Evolutionary conservation across 2,797 vertebrate genomes (phyloP), one percentile per base, ranked within the genome.

Genomic region (Anguilla marmorata): DNA sequence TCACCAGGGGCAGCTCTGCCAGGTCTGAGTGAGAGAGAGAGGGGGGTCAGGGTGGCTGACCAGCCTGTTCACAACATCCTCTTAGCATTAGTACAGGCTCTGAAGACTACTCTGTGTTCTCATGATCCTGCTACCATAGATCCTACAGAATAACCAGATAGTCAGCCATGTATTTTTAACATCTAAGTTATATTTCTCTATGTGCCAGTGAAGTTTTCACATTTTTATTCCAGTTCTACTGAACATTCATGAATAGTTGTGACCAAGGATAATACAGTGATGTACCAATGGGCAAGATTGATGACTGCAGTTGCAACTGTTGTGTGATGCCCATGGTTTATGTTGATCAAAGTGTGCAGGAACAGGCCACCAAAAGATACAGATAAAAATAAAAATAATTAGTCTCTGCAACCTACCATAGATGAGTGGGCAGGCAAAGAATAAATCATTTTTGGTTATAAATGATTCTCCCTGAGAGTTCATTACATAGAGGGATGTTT

Each of bases 1-100:
- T 98, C 86, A 99, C 98, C 96, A 99, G 95, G 87, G 98, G 98
- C 91, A 99, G 97, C 66, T 96, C 96, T 30, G 97, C 97, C 93
- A 99, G 93, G 92, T 98, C 98, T 99, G 95, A 88, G 94, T 89
- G 63, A 30, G 33, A 83, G 60, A 84, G 41, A 45, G 30, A 2
- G 30, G 63, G n/a, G 63, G n/a, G n/a, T 69, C 63, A 69, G 63
- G 63, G 63, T 7, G n/a, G n/a, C 63, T n/a, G 63, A n/a, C 69
- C 30, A 37, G 69, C 69, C 69, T 33, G 69, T 12, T 74, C 69
- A 12, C 9, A 74, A 37, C 37, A 37, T 5, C 45, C 74, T 79
- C 33, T 45, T 45, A 45, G 41, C 56, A 58, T 58, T 58, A 58
- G 12, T 58, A 58, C 56, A 58, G 56, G 56, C 14, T 58, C 56